Base-by-base conservation (phyloP, 2,113 vertebrate species). In the Hipposideros armiger region DNA sequence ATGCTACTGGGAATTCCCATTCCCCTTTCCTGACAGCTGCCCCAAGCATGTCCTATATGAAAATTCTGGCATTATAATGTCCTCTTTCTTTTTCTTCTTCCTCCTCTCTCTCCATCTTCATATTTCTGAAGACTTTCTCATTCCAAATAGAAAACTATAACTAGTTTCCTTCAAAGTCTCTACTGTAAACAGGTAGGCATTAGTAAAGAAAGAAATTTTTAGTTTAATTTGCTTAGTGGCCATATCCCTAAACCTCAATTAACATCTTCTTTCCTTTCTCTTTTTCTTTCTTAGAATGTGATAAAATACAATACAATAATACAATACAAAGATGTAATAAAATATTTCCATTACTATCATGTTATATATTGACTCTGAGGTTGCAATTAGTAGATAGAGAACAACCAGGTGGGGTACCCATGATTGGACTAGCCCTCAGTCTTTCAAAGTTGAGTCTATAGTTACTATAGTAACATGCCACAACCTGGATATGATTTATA, bases 91-190 rank as follows among this genome's bases (percentile, higher is more conserved):
- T 91, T 24, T 47, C 11, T 81, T 81, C 7, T 30, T 58, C 90
- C 32, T 87, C 42, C 76, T 80, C 3, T 62, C 24, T 96, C 45
- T 60, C 15, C 45, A 88, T 54, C 2, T 88, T 74, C 26, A 80
- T 76, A 20, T 81, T 87, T 91, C 40, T 74, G 69, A 70, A 80
- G 78, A 87, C 40, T 58, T 66, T 88, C 30, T 73, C 73, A 87
- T 87, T 95, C 90, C 54, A 95, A 67, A 60, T 90, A 90, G 40
- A 90, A 90, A 94, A 82, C 47, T 52, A 36, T 77, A 56, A 90
- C 32, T 64, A 87, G 40, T 82, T 78, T 83, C 32, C 10, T 67
- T 74, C 32, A 56, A 86, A 89, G 14, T 84, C 32, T 90, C 64
- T 91, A 11, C 30, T 85, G 1, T 94, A 56, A 94, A 24, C 8